Base-by-base conservation (phyloP, 2,113 vertebrate species). In the Cheilinus undulatus region DNA sequence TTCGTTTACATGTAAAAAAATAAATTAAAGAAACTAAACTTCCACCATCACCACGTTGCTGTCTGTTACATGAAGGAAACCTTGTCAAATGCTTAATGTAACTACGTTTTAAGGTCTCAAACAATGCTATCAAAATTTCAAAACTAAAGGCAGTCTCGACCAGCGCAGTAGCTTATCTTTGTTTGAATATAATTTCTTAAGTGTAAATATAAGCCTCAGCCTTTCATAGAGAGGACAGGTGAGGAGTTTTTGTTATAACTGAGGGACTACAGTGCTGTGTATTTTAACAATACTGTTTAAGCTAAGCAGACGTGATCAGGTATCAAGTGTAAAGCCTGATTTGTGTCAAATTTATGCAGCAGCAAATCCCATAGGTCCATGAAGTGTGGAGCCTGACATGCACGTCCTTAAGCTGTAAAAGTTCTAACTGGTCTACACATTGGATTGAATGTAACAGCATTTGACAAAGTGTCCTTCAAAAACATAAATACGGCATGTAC, bases 401-500 rank as follows among this genome's bases (percentile, higher is more conserved):
- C n/a, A n/a, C n/a, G n/a, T n/a, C n/a, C n/a, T n/a, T n/a, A n/a
- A n/a, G n/a, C n/a, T n/a, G n/a, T n/a, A n/a, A n/a, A n/a, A 4
- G 14, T 20, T 34, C 32, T 43, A 8, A 51, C n/a, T 10, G 10
- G 23, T 42, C 26, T 34, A 30, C 17, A 50, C 43, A 7, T 60
- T 28, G 27, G n/a, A 50, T 19, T 61, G n/a, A 63, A 22, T 58
- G 24, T 15, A 32, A 69, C 1, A n/a, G 34, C 56, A 83, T 88
- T 82, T 66, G 73, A 86, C 78, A 86, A 67, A 2, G 40, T 81
- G 73, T 85, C 59, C 36, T 49, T 64, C 36, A 78, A 75, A 65
- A 78, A 71, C 23, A 83, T 84, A 88, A 76, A 77, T 71, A 83
- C 78, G 60, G 69, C 64, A 86, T 72, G n/a, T 66, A 80, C 40